phyloP scores from a whole-genome alignment of 64 coral and sea anemone species.

The Catalaphyllia jardinei region DNA sequence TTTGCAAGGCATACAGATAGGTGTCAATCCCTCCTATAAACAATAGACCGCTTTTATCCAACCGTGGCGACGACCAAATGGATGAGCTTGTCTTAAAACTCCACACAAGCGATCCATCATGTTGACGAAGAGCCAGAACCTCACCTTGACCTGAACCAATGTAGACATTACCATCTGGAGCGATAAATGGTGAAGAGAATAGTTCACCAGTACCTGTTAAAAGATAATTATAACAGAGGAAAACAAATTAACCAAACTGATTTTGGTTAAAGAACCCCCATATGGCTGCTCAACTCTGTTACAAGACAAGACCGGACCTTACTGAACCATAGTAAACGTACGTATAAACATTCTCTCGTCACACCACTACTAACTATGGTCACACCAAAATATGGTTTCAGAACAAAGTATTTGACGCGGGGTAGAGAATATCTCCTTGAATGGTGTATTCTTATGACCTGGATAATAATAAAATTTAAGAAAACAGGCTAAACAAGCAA shows the following conservation, averaged over 20 bases:
- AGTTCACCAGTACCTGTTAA: conserved; percentile 73
- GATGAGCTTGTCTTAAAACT: conserved; percentile 72
- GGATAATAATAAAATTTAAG: too few species aligned
- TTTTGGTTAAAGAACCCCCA: background rate
- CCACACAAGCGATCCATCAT: conserved; percentile 73
- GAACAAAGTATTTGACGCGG: too few species aligned
- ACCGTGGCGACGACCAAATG: conserved; percentile 59
- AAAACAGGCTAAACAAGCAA: too few species aligned
- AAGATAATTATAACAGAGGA: background rate
- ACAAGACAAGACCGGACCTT: too few species aligned
- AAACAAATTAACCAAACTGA: background rate
- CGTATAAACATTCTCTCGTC: too few species aligned
- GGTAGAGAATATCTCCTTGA: too few species aligned
- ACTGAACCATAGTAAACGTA: too few species aligned
- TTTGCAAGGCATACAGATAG: conserved; percentile 74
- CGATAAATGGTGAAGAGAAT: conserved; percentile 77
- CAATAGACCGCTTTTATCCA: conserved; percentile 44
- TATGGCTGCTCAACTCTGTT: background rate
- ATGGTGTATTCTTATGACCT: too few species aligned
- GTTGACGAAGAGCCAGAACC: conserved; percentile 71
- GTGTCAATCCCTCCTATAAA: conserved; percentile 79
- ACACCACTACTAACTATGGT: too few species aligned
- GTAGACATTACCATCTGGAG: conserved; percentile 71
- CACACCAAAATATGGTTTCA: too few species aligned
- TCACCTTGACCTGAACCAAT: conserved; percentile 88